Percentiles rank a stretch among this genome's conserved stretches.
Conservation (phyloP, 2,888 invertebrate species). For the Macrostomum cliftonense region DNA sequence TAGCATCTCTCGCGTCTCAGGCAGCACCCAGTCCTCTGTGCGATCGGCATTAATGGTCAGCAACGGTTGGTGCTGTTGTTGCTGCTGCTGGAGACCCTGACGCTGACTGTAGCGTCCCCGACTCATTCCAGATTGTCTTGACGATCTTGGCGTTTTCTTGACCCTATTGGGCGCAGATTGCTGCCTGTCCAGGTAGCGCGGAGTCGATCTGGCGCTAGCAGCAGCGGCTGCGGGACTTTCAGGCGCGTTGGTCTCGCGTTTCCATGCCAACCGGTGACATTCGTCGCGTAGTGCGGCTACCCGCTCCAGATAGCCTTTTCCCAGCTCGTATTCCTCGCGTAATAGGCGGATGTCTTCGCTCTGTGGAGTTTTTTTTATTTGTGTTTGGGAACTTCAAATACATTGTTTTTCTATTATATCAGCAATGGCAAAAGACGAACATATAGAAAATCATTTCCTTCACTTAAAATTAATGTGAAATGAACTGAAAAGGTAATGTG, state of each 20-base stretch:
- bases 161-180: conserved; percentile 15
- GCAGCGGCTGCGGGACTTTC: no score
- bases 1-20: conserved; percentile 28
- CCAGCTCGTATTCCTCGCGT: conserved; percentile 25
- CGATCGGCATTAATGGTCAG: conserved; percentile 21
- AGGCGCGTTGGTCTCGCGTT: conserved; percentile 18
- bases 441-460: no score
- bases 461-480: no score
- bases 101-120: no score
- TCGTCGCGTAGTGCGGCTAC: conserved; percentile 31
- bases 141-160: neutral
- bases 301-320: conserved; percentile 24
- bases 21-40: conserved; percentile 28
- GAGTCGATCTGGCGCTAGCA: neutral
- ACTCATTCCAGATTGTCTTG: neutral
- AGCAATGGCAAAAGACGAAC: no score
- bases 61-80: conserved; percentile 26
- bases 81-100: no score
- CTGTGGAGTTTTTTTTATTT: conserved; percentile 17
- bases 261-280: conserved; percentile 29
- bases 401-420: no score
- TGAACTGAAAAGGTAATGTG: no score
- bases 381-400: no score
- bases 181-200: conserved; percentile 14
- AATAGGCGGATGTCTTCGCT: conserved; percentile 34